These are phyloP conservation scores for Labroides dimidiatus DNA, from an alignment of 2,797 vertebrate species.

Conservation along the genomic window DNA sequence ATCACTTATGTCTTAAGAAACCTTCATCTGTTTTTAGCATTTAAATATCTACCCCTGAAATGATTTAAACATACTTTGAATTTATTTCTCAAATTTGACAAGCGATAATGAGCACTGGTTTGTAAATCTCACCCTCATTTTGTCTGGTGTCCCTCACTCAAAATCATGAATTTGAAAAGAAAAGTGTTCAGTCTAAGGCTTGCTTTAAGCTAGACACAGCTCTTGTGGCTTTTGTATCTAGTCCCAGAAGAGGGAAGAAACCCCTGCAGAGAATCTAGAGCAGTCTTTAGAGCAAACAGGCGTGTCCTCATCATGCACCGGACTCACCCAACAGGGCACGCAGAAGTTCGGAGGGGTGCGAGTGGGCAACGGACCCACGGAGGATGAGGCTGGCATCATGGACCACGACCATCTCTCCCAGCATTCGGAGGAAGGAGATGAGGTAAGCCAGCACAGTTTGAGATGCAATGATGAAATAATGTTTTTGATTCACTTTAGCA, in stretches of 20 bases:
- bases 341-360: slow-evolving; percentile 99
- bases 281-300: slow-evolving; percentile 88
- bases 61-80: too few species aligned
- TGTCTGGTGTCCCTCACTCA: slow-evolving; percentile 32
- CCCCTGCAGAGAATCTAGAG: slow-evolving; percentile 88
- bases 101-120: neutral
- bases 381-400: slow-evolving; percentile 99
- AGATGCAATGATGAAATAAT: too few species aligned
- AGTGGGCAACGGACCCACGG: slow-evolving; percentile 98
- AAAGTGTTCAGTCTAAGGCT: slow-evolving; percentile 68
- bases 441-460: slow-evolving; percentile 84
- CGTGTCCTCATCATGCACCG: slow-evolving; percentile 88
- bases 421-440: slow-evolving; percentile 97
- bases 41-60: too few species aligned
- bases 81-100: too few species aligned
- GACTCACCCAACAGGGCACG: slow-evolving; percentile 95
- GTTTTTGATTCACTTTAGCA: too few species aligned
- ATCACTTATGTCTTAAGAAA: too few species aligned
- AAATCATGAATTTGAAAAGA: slow-evolving; percentile 35
- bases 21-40: too few species aligned
- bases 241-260: slow-evolving; percentile 89
- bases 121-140: slow-evolving; percentile 6
- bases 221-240: slow-evolving; percentile 90
- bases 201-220: slow-evolving; percentile 86
- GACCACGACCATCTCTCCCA: slow-evolving; percentile 98